These are phyloP conservation scores for Bungarus multicinctus DNA, from an alignment of 2,113 vertebrate genomes.

Conservation along the genomic window DNA sequence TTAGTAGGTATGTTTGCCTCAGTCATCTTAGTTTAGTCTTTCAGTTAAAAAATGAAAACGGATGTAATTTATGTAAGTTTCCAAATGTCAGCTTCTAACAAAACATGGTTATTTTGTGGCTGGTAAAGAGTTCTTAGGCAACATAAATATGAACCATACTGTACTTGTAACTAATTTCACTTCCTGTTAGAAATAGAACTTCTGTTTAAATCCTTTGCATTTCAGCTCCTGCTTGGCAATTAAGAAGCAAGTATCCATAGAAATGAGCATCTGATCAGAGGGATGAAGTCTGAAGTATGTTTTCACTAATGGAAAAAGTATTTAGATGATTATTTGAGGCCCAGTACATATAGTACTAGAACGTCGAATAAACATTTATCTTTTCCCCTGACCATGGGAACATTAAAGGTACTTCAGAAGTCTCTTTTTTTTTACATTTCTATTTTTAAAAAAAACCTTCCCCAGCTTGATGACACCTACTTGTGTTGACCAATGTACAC, in stretches of 20 bases:
- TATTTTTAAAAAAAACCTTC: neutral
- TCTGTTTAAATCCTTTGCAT: neutral
- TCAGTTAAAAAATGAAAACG: neutral
- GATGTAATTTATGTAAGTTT: neutral
- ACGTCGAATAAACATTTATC: neutral
- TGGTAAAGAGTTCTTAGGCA: neutral
- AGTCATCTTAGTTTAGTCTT: neutral
- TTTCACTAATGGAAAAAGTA: neutral
- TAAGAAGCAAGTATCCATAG: neutral
- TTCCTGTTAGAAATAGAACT: neutral
- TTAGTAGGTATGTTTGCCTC: neutral
- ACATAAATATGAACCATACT: neutral
- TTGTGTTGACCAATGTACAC: neutral
- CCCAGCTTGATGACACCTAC: neutral
- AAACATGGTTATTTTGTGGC: neutral
- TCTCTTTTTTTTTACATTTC: neutral
- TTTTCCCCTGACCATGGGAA: neutral
- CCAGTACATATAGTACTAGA: neutral
- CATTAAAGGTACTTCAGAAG: neutral
- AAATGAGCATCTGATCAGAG: neutral
- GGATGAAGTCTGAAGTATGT: neutral
- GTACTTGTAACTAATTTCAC: neutral
- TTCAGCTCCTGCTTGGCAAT: fast-evolving
- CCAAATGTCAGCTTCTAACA: neutral
- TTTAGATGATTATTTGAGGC: neutral